Evolutionary conservation across 2,113 vertebrate species (phyloP), one percentile per base, ranked within the genome.

Genomic region (Euleptes europaea): DNA sequence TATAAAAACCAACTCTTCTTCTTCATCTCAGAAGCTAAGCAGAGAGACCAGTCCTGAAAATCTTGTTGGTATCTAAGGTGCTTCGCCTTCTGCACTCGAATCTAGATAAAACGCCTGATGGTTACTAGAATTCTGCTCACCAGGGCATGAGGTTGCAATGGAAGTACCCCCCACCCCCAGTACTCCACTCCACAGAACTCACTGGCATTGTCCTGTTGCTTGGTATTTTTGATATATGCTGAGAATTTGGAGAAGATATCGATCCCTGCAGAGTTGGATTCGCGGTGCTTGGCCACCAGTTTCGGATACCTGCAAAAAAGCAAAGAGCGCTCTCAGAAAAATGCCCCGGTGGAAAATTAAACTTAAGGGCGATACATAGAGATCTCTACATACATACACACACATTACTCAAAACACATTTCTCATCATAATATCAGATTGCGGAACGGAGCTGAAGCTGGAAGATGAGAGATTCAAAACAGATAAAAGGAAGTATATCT

Each of bases 171-270:
- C 75, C 87, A 88, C 13, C 31, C 49, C 23, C 7, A 6, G 10
- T 10, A 47, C 44, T 6, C 57, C 21, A 23, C 57, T 60, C 17
- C 57, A 19, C 1, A 5, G 19, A n/a, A 94, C 96, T 97, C 86
- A 99, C 98, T 95, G 35, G 94, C 92, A 71, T 99, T 97, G 86
- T 97, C 96, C 78, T 97, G 97, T 42, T 97, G 94, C 70, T 96
- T 97, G 28, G 97, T 98, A 92, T 99, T 99, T 92, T 99, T 99
- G 87, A 99, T 97, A 75, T 97, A 99, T 2, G 98, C 97, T 0
- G 98, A 99, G 92, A 99, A 99, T 93, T 96, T 99, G 89, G 98
- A 96, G 81, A 99, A 99, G 19, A 99, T 98, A 88, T 99, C 98
- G 0, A 98, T 99, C 88, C 98, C 98, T 7, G 98, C 98, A 3